Evolutionary conservation across 1,140 invertebrate species (phyloP), one percentile per base, ranked within the genome.

Genomic region (Magallana ariakensis): DNA sequence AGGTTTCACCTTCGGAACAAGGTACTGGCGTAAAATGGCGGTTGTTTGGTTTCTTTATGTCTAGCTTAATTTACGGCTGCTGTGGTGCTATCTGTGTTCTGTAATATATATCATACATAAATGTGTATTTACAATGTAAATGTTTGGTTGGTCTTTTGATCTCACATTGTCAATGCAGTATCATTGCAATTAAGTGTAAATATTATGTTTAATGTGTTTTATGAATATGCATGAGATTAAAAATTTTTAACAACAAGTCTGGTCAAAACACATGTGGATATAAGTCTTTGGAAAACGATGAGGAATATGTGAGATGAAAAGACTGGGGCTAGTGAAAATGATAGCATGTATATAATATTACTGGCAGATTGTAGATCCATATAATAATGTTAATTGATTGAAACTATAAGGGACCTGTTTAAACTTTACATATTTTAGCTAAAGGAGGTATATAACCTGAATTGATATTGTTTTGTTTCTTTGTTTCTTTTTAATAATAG

Each of bases 41-140:
- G 2, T 75, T 75, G 11, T 11, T 75, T 75, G 22, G 22, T 11
- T 75, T 75, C 11, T 84, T 19, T 84, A 58, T 84, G 46, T 57
- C 80, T 54, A 57, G 80, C 55, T 54, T 82, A 6, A 22, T 19
- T 22, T 22, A 54, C 13, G 16, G 80, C 80, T 82, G 53, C 80
- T 87, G 19, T 80, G 33, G 22, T 83, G 57, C 80, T 55, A 82
- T 60, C 53, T 53, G 86, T 57, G 26, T 57, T 60, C 19, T n/a
- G 33, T 16, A 80, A 83, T 60, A 54, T 53, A 86, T 33, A 8
- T 54, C 13, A 22, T n/a, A n/a, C 22, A 58, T 46, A 46, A 46
- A 46, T 46, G 33, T 58, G 46, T 56, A 33, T 83, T 58, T 56
- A 87, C 22, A 62, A 57, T 57, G n/a, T 86, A 54, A 53, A 22